Base-by-base conservation (phyloP, 64 coral and sea anemone genomes). In the Montipora sp. region DNA sequence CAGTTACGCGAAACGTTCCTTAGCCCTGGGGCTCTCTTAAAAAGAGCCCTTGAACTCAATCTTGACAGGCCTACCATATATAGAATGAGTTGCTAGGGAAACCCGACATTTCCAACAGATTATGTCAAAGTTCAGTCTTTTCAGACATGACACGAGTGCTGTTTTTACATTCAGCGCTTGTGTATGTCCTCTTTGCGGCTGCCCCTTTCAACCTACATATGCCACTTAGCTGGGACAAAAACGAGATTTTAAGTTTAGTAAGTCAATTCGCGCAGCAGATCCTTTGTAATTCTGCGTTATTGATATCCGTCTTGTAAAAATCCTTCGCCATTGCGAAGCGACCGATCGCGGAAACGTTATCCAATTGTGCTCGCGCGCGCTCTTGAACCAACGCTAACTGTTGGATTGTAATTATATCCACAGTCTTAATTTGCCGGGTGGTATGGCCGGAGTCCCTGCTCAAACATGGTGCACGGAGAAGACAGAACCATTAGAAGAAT, bases 111-210 rank as follows among this genome's bases (percentile, higher is more conserved):
- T 98, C 88, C 93, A 98, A 98, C 95, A 98, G 89, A 94, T 92
- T 93, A 98, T 98, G 95, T 98, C 95, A 98, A 94, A 98, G 95
- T 98, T 98, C 95, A 98, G 95, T 84, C 81, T 86, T 94, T 98
- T 94, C 95, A 98, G 95, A 98, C 95, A 94, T 97, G 95, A 98
- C 95, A 98, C 95, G 89, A 89, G 91, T 89, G 50, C 81, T 85
- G 90, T 91, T 93, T 98, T 96, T 96, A 89, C 95, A 98, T 88
- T 88, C 89, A 83, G 53, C 48, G 84, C 76, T 86, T 73, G 92
- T 83, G 81, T 68, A 79, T 88, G 75, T 73, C 46, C 79, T 75
- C 87, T n/a, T 55, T 84, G 50, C 47, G 44, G 90, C 73, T 48
- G 53, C 53, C 68, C 19, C 18, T 8, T 48, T 75, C 23, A 71